A percentile compares a stretch with the other conserved stretches of the same genome.
phyloP scores from a whole-genome alignment of 2,113 vertebrate genomes.

The Terrapene triunguis region DNA sequence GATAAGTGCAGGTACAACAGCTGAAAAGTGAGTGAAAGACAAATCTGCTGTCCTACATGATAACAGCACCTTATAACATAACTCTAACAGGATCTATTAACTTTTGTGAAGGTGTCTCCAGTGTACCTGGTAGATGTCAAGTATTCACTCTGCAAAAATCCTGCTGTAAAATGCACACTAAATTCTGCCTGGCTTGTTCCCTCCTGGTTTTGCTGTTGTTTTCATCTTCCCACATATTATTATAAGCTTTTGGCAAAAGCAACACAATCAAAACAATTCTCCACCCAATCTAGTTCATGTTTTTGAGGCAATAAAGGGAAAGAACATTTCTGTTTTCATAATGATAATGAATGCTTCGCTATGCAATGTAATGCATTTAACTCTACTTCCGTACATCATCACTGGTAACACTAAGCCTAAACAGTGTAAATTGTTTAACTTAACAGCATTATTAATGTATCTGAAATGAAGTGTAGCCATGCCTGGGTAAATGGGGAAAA shows the following conservation, averaged over 20 bases:
- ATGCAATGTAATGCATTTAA: not conserved
- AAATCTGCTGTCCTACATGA: not conserved
- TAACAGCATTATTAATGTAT: not conserved
- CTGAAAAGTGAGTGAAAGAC: not conserved
- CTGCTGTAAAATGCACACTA: not conserved
- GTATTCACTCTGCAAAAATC: not conserved
- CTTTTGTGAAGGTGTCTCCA: not conserved
- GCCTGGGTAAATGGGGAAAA: not conserved
- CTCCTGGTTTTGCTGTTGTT: not conserved
- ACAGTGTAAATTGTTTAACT: not conserved
- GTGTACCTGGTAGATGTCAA: not conserved
- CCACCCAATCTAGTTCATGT: not conserved
- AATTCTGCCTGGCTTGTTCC: not conserved
- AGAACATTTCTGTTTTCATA: constrained; percentile 3
- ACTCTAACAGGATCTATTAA: not conserved
- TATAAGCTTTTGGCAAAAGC: constrained; percentile 22
- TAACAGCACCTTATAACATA: not conserved
- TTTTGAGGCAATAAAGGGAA: constrained; percentile 7
- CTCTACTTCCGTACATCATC: not conserved
- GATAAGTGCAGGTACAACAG: not conserved
- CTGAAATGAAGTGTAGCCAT: not conserved
- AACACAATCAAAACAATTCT: not conserved
- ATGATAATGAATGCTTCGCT: not conserved
- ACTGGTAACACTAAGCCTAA: not conserved
- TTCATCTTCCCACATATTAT: not conserved